phyloP scores from a whole-genome alignment of 1,140 invertebrate species.

The Drosophila aff. region DNA sequence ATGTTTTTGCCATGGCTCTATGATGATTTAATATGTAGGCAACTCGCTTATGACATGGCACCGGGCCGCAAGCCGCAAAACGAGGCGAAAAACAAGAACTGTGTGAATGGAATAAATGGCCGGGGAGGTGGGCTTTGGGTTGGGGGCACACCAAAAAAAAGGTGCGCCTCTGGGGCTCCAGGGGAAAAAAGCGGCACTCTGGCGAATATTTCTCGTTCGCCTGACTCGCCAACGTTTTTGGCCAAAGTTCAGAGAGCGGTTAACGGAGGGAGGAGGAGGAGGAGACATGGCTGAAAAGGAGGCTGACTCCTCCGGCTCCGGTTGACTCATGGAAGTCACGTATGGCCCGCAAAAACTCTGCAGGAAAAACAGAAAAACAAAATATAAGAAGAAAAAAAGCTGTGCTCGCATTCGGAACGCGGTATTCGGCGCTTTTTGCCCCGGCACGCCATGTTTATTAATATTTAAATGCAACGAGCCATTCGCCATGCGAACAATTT shows the following conservation, averaged over 20 bases:
- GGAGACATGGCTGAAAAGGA: slow-evolving; percentile 8
- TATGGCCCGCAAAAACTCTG: slow-evolving; percentile 46
- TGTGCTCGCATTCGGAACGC: slow-evolving; percentile 58
- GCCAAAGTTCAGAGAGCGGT: slow-evolving; percentile 70
- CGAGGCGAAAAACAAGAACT: slow-evolving; percentile 61
- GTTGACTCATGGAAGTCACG: slow-evolving; percentile 81
- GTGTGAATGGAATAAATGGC: slow-evolving; percentile 53
- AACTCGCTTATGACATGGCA: slow-evolving; percentile 52
- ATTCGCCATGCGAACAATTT: slow-evolving; percentile 74
- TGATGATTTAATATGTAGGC: slow-evolving; percentile 56
- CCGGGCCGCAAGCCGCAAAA: slow-evolving; percentile 41
- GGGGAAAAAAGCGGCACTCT: slow-evolving; percentile 24
- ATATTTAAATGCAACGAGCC: slow-evolving; percentile 83
- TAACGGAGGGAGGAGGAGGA: slow-evolving; percentile 11
- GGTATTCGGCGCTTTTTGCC: slow-evolving; percentile 73
- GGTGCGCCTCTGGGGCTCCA: slow-evolving; percentile 59
- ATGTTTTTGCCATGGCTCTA: slow-evolving; percentile 22
- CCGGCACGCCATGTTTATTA: slow-evolving; percentile 82
- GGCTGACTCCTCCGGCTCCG: slow-evolving; percentile 36
- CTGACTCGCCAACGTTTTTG: slow-evolving; percentile 72
- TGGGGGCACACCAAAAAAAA: slow-evolving; percentile 23
- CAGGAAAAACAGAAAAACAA: slow-evolving; percentile 25
- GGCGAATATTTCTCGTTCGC: slow-evolving; percentile 60
- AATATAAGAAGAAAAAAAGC: slow-evolving; percentile 33
- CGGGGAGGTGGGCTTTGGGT: background rate